Percentiles rank a stretch among this genome's conserved stretches.
Conservation (phyloP, 35 echinoderm and acorn worm genomes). For the Lytechinus variegatus region DNA sequence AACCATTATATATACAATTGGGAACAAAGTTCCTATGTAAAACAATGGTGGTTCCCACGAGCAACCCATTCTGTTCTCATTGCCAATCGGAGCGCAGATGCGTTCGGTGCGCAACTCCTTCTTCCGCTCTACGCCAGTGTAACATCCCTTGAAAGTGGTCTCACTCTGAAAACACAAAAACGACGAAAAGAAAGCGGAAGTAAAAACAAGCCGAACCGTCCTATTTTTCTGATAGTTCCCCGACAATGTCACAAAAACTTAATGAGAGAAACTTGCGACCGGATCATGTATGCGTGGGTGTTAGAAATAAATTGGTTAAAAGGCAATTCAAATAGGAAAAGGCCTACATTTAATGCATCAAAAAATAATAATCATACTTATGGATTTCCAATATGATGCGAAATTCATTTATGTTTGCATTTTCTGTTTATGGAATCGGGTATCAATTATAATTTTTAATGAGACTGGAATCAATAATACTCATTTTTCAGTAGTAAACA, state of each 20-base stretch:
- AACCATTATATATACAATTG: background rate
- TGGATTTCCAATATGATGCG: no score
- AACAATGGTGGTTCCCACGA: background rate
- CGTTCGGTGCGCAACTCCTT: background rate
- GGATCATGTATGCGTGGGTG: background rate
- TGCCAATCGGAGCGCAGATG: background rate
- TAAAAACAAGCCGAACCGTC: background rate
- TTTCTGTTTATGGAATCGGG: no score
- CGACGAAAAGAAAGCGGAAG: background rate
- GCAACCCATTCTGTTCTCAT: background rate
- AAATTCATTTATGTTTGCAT: no score
- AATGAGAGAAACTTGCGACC: background rate
- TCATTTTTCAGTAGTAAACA: no score
- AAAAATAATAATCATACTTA: no score
- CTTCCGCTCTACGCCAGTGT: background rate
- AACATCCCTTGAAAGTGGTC: background rate
- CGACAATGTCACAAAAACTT: background rate
- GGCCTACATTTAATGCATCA: no score
- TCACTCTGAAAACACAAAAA: background rate
- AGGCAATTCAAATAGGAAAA: background rate
- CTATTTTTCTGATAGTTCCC: background rate
- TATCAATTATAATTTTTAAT: no score
- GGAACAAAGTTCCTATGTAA: background rate
- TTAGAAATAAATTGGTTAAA: background rate
- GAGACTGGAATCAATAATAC: no score